Percentiles rank a stretch among this genome's conserved stretches.
Evolutionary conservation across 2,888 invertebrate species (phyloP).

Genomic region (Scelioninae gen. 1): DNA sequence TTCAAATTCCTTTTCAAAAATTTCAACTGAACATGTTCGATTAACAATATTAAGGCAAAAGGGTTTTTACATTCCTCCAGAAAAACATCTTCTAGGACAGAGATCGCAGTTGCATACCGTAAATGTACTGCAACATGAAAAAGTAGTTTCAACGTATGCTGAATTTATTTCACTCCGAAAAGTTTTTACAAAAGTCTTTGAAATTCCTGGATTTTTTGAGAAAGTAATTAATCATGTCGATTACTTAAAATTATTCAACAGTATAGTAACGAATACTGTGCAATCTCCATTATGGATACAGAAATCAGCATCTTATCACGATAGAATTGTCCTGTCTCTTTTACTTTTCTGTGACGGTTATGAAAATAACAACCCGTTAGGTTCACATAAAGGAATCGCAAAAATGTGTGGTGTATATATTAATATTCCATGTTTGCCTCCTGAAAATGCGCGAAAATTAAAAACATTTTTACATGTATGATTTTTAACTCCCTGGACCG

Average conservation of each 20-base stretch:
- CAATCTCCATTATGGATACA: constrained; percentile 63
- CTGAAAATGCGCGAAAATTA: constrained; percentile 44
- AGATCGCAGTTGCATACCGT: constrained; percentile 44
- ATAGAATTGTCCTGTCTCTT: constrained; percentile 24
- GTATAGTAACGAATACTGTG: constrained; percentile 62
- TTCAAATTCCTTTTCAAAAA: too few species aligned
- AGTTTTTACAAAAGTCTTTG: constrained; percentile 55
- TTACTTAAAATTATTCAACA: constrained; percentile 30
- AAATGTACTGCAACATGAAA: constrained; percentile 8
- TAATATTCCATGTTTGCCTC: constrained; percentile 56
- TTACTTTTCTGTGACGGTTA: constrained; percentile 64
- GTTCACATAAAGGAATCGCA: constrained; percentile 48
- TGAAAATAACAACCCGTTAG: constrained; percentile 65
- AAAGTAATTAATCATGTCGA: constrained; percentile 53
- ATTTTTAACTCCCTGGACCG: constrained; percentile 57
- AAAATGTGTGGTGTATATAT: constrained; percentile 58
- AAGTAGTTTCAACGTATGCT: constrained; percentile 34
- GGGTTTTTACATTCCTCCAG: constrained; percentile 56
- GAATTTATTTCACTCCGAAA: constrained; percentile 58
- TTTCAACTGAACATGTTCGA: too few species aligned
- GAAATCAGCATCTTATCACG: constrained; percentile 21
- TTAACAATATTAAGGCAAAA: too few species aligned
- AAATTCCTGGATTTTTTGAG: constrained; percentile 48
- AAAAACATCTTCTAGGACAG: constrained; percentile 49
- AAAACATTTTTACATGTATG: constrained; percentile 63